Percentiles rank a stretch among this genome's conserved stretches.
phyloP scores from a whole-genome alignment of 1,140 invertebrate species.

The Drosophila rufa region DNA sequence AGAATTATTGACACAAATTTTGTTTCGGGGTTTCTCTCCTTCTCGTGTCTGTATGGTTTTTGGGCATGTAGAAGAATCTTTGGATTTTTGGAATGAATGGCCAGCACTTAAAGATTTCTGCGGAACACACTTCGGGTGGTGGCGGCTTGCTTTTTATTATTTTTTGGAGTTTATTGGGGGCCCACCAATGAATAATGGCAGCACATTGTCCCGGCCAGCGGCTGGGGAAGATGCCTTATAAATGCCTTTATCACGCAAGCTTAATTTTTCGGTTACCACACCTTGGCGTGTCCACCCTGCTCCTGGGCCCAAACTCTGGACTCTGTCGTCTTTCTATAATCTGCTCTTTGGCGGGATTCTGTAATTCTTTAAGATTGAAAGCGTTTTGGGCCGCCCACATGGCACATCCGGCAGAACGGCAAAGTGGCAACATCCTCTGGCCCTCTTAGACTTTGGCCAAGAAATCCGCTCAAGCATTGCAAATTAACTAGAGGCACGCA shows the following conservation, averaged over 20 bases:
- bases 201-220: conserved; percentile 60
- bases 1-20: conserved; percentile 71
- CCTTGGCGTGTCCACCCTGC: conserved; percentile 36
- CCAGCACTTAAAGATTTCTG: conserved; percentile 60
- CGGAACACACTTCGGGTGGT: conserved; percentile 39
- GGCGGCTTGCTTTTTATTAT: conserved; percentile 24
- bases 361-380: conserved; percentile 6
- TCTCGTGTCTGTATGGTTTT: conserved; percentile 26
- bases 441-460: conserved; percentile 50
- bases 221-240: not conserved
- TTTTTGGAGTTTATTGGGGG: conserved; percentile 17
- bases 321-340: not conserved
- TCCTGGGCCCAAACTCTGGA: conserved; percentile 10
- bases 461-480: conserved; percentile 78
- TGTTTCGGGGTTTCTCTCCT: conserved; percentile 18
- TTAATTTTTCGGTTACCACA: conserved; percentile 64
- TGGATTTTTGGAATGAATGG: conserved; percentile 61
- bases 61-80: conserved; percentile 61
- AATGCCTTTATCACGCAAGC: conserved; percentile 52
- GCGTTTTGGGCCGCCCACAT: conserved; percentile 29
- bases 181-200: conserved; percentile 63
- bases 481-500: conserved; percentile 62
- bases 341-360: not conserved
- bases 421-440: conserved; percentile 64
- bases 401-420: conserved; percentile 58